phyloP scores from a whole-genome alignment of 53 echinoderm and acorn worm species.

The Paracentrotus lividus region DNA sequence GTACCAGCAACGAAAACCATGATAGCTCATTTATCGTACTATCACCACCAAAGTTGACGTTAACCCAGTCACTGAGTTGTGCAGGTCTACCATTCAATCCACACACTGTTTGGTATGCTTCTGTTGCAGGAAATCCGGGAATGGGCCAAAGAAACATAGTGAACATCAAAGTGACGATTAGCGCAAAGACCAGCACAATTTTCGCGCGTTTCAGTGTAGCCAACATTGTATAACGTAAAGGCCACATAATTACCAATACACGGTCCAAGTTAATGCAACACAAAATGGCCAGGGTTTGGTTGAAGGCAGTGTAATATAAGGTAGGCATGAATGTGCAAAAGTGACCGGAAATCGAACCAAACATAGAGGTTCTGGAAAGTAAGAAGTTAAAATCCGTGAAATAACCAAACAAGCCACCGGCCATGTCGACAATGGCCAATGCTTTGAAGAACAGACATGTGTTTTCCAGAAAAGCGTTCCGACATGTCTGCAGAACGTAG shows the following conservation, averaged over 20 bases:
- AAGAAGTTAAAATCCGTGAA: neutral
- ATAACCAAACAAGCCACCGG: neutral
- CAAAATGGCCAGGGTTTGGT: conserved; percentile 19
- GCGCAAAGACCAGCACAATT: neutral
- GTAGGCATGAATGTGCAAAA: conserved; percentile 14
- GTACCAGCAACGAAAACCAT: neutral
- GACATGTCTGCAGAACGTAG: conserved; percentile 27
- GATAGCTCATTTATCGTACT: neutral
- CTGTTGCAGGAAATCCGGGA: neutral
- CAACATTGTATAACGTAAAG: neutral
- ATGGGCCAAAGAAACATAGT: neutral
- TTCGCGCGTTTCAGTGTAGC: neutral
- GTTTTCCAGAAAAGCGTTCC: neutral
- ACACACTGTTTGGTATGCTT: neutral
- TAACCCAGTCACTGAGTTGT: neutral
- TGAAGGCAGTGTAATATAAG: neutral
- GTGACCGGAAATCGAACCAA: neutral
- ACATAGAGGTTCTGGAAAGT: neutral
- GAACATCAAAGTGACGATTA: neutral
- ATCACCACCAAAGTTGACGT: neutral
- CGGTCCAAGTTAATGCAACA: conserved; percentile 7
- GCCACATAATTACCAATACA: neutral
- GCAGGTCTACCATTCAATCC: neutral
- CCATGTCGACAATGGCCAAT: conserved; percentile 18
- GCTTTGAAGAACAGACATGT: conserved; percentile 34